Base-by-base conservation (phyloP, 2,888 invertebrate species). In the Microplitis deprimator region DNA sequence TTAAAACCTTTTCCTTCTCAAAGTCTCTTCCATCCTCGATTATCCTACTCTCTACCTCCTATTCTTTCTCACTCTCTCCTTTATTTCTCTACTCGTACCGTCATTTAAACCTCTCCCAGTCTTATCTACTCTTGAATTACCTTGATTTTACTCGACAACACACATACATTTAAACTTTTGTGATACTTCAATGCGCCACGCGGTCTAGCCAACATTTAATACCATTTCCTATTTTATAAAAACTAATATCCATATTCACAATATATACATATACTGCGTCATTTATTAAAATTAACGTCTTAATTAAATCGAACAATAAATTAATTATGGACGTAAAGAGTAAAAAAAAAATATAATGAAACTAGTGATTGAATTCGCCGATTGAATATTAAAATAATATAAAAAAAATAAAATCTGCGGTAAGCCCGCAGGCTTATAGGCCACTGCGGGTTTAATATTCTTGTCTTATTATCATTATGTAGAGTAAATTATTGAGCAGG, bases 401-500 rank as follows among this genome's bases (percentile, higher is more conserved):
- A 59, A n/a, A 29, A n/a, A 41, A 20, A 29, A 29, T 29, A 29
- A 29, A 29, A 29, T 29, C 17, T 86, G 86, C 86, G 87, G 86
- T 88, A 86, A 84, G 86, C 81, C 84, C 83, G 87, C 83, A 85
- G 87, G 87, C 87, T 86, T 86, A 84, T 84, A 86, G 87, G 86
- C 84, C 84, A 89, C 89, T 89, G 89, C 87, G 85, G 82, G 80
- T 81, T 81, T n/a, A 70, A 70, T 29, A 70, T 59, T 70, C 60
- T n/a, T 70, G 70, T 70, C 70, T 50, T 70, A 59, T 70, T 70
- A 70, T 70, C 50, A 59, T 70, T 70, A 50, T 50, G 50, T 50
- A 10, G 50, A 50, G 50, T 50, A 50, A 50, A 77, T 80, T 77
- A 78, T 80, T 80, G 83, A 79, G 83, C 83, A 82, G 80, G 83